Evolutionary conservation across 2,113 vertebrate species (phyloP).

Genomic region (Okapia johnstoni): DNA sequence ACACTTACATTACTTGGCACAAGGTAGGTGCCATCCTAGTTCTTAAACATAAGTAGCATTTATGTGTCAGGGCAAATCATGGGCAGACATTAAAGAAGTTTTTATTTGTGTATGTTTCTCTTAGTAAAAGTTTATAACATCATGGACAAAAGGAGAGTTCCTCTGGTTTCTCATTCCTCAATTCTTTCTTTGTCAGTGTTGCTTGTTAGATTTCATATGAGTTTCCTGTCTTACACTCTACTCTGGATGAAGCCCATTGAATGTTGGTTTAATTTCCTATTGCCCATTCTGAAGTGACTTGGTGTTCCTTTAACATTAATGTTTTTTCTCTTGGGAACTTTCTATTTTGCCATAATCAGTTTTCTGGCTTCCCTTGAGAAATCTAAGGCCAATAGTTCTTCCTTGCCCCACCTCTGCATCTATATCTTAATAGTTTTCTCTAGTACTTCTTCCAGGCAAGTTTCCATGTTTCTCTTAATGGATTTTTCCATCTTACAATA

Average conservation of each 20-base stretch:
- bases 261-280: conserved; percentile 29
- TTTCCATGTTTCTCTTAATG: background rate
- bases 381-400: conserved; percentile 9
- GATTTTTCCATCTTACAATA: background rate
- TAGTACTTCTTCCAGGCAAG: background rate
- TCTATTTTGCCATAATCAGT: conserved; percentile 5
- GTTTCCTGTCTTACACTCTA: background rate
- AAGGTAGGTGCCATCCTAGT: background rate
- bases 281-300: conserved; percentile 39
- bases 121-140: background rate
- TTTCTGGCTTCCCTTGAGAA: conserved; percentile 31
- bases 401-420: background rate
- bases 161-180: background rate
- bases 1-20: background rate
- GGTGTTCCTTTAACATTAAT: conserved; percentile 16
- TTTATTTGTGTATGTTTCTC: background rate
- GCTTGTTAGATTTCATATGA: background rate
- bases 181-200: background rate
- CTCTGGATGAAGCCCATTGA: background rate
- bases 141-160: background rate
- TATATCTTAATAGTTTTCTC: background rate
- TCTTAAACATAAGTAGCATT: background rate
- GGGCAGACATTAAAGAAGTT: background rate
- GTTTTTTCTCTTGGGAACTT: conserved; percentile 45
- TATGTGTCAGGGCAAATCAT: background rate